phyloP scores from a whole-genome alignment of 2,888 invertebrate species.

The Nemoura dubitans region DNA sequence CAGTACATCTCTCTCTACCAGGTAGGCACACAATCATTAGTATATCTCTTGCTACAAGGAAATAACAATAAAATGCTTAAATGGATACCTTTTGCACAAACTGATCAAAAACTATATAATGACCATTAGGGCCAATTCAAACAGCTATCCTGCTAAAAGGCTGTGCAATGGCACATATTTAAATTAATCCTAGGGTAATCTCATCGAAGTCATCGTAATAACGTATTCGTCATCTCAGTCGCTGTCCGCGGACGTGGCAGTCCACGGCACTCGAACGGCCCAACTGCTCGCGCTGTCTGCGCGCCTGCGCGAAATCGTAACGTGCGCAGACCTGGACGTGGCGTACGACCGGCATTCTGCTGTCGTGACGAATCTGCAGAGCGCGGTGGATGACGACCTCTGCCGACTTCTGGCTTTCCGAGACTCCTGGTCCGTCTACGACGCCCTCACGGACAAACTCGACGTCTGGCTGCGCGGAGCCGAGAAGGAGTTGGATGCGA shows the following conservation, averaged over 20 bases:
- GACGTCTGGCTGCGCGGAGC: slow-evolving; percentile 81
- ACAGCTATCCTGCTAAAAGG: no score
- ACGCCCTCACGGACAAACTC: slow-evolving; percentile 75
- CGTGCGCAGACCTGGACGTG: slow-evolving; percentile 78
- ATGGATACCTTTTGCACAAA: no score
- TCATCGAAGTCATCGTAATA: no score
- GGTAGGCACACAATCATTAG: slow-evolving; percentile 49
- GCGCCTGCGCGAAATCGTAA: slow-evolving; percentile 76
- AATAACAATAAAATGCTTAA: no score
- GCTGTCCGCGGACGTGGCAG: slow-evolving; percentile 78
- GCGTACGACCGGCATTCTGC: slow-evolving; percentile 78
- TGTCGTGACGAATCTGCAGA: slow-evolving; percentile 76
- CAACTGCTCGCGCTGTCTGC: slow-evolving; percentile 78
- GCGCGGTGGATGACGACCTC: slow-evolving; percentile 77
- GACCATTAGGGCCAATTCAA: no score
- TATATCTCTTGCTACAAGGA: no score
- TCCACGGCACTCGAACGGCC: slow-evolving; percentile 80
- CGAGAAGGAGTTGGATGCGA: slow-evolving; percentile 73
- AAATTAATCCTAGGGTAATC: no score
- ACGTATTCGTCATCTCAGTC: slow-evolving; percentile 67
- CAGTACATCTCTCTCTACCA: slow-evolving; percentile 84
- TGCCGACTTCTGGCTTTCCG: slow-evolving; percentile 77
- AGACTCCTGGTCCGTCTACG: slow-evolving; percentile 81
- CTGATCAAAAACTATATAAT: no score
- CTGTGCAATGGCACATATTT: no score